These are phyloP conservation scores for Teleiodes luculella DNA, from an alignment of 2,888 invertebrate genomes.

Conservation along the genomic window DNA sequence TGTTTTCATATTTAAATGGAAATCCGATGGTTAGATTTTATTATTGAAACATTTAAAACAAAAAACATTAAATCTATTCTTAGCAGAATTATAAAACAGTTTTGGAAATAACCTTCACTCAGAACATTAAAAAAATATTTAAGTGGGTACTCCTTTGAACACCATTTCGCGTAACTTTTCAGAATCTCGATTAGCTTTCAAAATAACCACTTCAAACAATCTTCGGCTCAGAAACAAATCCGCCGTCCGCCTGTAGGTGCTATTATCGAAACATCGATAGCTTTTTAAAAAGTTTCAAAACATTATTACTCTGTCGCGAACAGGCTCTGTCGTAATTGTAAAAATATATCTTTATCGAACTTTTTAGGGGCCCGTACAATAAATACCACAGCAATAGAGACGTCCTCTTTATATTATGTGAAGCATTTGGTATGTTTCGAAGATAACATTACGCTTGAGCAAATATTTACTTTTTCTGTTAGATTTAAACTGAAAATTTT, in stretches of 20 bases:
- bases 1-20: too few species aligned
- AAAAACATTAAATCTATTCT: too few species aligned
- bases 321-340: conserved; percentile 65
- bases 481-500: too few species aligned
- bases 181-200: conserved; percentile 1
- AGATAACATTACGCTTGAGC: too few species aligned
- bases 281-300: conserved; percentile 32
- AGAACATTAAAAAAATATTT: too few species aligned
- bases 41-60: conserved; percentile 1
- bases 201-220: conserved; percentile 9
- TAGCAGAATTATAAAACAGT: too few species aligned
- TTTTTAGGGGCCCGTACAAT: conserved; percentile 15
- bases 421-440: too few species aligned
- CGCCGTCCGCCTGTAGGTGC: conserved; percentile 27
- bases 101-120: not conserved
- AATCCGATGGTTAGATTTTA: too few species aligned
- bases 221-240: conserved; percentile 22
- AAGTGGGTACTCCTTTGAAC: too few species aligned
- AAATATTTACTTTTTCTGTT: too few species aligned
- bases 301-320: conserved; percentile 53
- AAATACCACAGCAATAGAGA: too few species aligned
- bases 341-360: conserved; percentile 39
- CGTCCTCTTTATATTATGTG: too few species aligned
- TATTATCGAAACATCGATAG: conserved; percentile 38
- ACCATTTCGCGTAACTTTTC: not conserved